Percentiles rank a stretch among this genome's conserved stretches.
Evolutionary conservation across 2,888 invertebrate genomes (phyloP).

Genomic region (Erannis defoliaria): DNA sequence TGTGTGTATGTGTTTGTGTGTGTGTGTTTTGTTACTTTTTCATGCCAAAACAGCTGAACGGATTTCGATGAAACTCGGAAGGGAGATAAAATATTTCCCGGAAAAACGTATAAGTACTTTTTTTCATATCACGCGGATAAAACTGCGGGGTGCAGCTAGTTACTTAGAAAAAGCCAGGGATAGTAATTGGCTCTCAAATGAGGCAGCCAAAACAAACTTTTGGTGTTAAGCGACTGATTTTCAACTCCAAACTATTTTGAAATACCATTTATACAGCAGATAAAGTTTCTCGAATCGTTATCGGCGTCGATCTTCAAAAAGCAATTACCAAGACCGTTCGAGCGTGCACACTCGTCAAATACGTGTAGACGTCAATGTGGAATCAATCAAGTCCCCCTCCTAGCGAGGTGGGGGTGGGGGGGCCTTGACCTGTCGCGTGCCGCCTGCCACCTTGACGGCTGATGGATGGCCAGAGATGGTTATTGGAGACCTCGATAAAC

Average conservation of each 20-base stretch:
- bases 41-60: too few relatives aligned
- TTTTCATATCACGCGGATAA: too few relatives aligned
- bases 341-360: conserved; percentile 47
- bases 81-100: too few relatives aligned
- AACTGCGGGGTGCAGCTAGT: too few relatives aligned
- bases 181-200: too few relatives aligned
- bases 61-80: too few relatives aligned
- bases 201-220: too few relatives aligned
- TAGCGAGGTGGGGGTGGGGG: conserved; percentile 43
- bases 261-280: not conserved
- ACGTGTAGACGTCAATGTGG: conserved; percentile 77
- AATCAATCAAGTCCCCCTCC: conserved; percentile 66
- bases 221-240: not conserved
- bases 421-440: conserved; percentile 76
- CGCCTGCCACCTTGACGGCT: conserved; percentile 54
- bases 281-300: not conserved
- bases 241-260: too few relatives aligned
- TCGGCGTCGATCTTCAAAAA: conserved; percentile 5
- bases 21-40: too few relatives aligned
- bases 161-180: too few relatives aligned
- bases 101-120: too few relatives aligned
- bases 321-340: conserved; percentile 53
- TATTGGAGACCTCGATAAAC: conserved; percentile 26
- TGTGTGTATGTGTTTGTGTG: too few relatives aligned
- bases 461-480: conserved; percentile 64